Conservation (phyloP, 2,888 invertebrate species). For the Drosophila pseudotalamancana region DNA sequence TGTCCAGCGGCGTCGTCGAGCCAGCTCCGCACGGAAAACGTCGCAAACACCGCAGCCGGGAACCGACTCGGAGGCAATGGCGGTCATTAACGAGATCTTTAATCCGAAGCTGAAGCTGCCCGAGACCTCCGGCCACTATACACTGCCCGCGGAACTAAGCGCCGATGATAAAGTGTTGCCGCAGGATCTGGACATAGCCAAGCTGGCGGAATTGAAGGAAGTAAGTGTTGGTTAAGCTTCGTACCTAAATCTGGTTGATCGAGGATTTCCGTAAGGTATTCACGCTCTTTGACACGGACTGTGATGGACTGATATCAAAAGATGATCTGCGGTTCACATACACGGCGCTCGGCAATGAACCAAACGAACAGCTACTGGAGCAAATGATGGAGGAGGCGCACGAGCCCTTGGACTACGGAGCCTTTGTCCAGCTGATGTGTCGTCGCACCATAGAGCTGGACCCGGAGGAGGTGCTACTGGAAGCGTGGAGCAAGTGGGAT, state of each 20-base stretch:
- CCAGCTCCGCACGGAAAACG: conserved; percentile 74
- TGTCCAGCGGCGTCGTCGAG: conserved; percentile 77
- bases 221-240: conserved; percentile 79
- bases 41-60: conserved; percentile 68
- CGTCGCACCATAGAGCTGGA: conserved; percentile 87
- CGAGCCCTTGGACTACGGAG: conserved; percentile 87
- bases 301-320: conserved; percentile 88
- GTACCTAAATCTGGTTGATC: conserved; percentile 5
- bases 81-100: conserved; percentile 83
- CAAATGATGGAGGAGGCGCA: conserved; percentile 87
- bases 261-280: conserved; percentile 85
- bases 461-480: conserved; percentile 87
- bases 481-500: conserved; percentile 88
- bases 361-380: conserved; percentile 86
- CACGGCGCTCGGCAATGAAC: conserved; percentile 86
- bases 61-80: conserved; percentile 81
- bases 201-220: conserved; percentile 88
- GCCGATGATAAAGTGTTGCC: conserved; percentile 85
- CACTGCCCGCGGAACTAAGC: conserved; percentile 79
- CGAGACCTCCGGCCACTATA: conserved; percentile 80
- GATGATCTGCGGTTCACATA: conserved; percentile 88
- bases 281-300: conserved; percentile 87
- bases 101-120: conserved; percentile 83
- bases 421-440: conserved; percentile 87
- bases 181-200: conserved; percentile 86